Base-by-base conservation (phyloP, 2,888 invertebrate genomes). In the Cordilura impudica region DNA sequence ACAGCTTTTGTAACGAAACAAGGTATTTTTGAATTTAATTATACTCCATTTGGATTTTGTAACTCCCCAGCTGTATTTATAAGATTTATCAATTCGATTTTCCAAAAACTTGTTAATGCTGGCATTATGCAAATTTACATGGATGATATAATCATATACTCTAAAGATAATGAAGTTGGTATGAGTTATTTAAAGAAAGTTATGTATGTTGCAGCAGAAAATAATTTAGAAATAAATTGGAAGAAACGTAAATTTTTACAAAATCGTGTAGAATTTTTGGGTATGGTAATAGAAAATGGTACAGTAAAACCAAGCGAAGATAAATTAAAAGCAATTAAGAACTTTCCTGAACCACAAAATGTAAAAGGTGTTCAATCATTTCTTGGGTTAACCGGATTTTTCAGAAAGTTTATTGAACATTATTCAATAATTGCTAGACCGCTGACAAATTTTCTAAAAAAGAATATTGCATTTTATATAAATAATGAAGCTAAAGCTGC, bases 221-320 rank as follows among this genome's bases (percentile, higher is more conserved):
- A 66, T 26, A 78, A 79, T 8, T 76, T 82, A 2, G 31, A 75
- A 77, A 81, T 82, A 5, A 82, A 81, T 6, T 82, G 81, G 78
- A 21, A 65, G 5, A 83, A 82, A 70, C 81, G 81, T 18, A 66
- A 83, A 12, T 81, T 81, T 69, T n/a, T n/a, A n/a, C n/a, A n/a
- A n/a, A n/a, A n/a, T n/a, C n/a, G n/a, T n/a, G n/a, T n/a, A n/a
- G n/a, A n/a, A n/a, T n/a, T n/a, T n/a, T n/a, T n/a, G n/a, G n/a
- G n/a, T n/a, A n/a, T n/a, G n/a, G n/a, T n/a, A n/a, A n/a, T n/a
- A n/a, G n/a, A n/a, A n/a, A n/a, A n/a, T n/a, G n/a, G n/a, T n/a
- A n/a, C n/a, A n/a, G 74, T 78, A 0, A 66, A n/a, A 19, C 81
- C 82, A 4, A 66, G 54, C n/a, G 56, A 61, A 12, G 74, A 74